Percentiles rank a stretch among this genome's conserved stretches.
Evolutionary conservation across 2,113 vertebrate genomes (phyloP).

Genomic region (Lagopus leucura): DNA sequence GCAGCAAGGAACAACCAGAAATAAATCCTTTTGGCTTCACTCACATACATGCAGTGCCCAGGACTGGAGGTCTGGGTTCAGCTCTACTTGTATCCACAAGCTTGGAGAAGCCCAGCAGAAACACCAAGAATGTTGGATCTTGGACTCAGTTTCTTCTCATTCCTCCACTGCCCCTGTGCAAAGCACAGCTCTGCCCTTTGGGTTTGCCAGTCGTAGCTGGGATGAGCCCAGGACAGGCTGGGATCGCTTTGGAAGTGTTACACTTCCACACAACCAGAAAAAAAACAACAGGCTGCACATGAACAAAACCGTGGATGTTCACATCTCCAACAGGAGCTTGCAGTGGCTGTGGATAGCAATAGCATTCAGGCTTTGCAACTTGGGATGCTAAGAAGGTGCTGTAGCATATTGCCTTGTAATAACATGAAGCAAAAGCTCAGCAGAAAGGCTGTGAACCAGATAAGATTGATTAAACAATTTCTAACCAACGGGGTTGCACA

Average conservation of each 20-base stretch:
- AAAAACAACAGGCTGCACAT: background rate
- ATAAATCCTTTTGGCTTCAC: background rate
- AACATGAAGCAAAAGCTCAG: conserved; percentile 61
- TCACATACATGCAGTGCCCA: background rate
- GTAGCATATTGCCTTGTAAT: conserved; percentile 53
- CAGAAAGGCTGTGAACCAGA: conserved; percentile 68
- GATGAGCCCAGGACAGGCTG: background rate
- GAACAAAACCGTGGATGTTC: background rate
- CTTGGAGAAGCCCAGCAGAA: background rate
- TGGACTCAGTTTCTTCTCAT: background rate
- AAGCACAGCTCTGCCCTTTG: background rate
- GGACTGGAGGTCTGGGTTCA: background rate
- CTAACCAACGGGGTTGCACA: conserved; percentile 70
- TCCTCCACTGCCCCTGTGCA: background rate
- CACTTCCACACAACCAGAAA: background rate
- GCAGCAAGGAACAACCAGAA: conserved; percentile 25
- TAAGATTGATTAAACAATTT: conserved; percentile 77
- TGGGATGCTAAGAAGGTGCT: conserved; percentile 52
- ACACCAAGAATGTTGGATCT: background rate
- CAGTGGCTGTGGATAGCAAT: background rate
- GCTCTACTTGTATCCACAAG: background rate
- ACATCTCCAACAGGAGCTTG: background rate
- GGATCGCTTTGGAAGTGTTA: background rate
- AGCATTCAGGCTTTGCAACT: background rate
- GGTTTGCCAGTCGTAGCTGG: background rate